Evolutionary conservation across 1,140 invertebrate genomes (phyloP), one percentile per base, ranked within the genome.

Genomic region (Araneus ventricosus): DNA sequence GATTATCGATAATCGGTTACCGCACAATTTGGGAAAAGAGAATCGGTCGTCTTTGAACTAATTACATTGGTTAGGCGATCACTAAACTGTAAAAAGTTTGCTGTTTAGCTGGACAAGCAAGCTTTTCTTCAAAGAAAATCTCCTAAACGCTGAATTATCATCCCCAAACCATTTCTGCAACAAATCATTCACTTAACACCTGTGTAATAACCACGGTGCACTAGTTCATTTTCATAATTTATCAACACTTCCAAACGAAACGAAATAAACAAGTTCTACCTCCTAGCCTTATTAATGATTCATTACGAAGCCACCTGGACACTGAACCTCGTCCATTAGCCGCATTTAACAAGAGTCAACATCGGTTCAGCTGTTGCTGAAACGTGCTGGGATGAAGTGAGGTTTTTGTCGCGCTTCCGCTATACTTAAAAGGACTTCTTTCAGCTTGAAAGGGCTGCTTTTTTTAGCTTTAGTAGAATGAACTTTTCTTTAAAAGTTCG

Each of bases 231-330:
- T 75, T 75, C 70, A 75, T 75, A 75, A 75, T 75, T 75, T 75
- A 75, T 75, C 70, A 63, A 20, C 70, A 75, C 34, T 75, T 34
- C 70, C 30, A 75, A 37, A 27, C 70, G 70, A 34, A 75, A 75
- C 70, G 70, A 75, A 75, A 75, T 75, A 75, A 75, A 75, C 70
- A 75, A 37, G 70, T 34, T 5, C 30, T 75, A 27, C 20, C 17
- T 75, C 30, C 30, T 6, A 20, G 34, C 70, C 30, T 75, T 37
- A 75, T 75, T 84, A 84, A 84, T 45, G 30, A 57, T 57, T 86
- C 41, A 86, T 86, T 86, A 86, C 59, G 37, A 20, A 88, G 24
- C 80, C 86, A 88, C 61, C 34, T 88, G 86, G 86, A 67, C 17
- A 20, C 20, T 45, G 34, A 61, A 24, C 14, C 6, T 39, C 8